Evolutionary conservation across 2,113 vertebrate species (phyloP).

Genomic region (Leptodactylus fuscus): DNA sequence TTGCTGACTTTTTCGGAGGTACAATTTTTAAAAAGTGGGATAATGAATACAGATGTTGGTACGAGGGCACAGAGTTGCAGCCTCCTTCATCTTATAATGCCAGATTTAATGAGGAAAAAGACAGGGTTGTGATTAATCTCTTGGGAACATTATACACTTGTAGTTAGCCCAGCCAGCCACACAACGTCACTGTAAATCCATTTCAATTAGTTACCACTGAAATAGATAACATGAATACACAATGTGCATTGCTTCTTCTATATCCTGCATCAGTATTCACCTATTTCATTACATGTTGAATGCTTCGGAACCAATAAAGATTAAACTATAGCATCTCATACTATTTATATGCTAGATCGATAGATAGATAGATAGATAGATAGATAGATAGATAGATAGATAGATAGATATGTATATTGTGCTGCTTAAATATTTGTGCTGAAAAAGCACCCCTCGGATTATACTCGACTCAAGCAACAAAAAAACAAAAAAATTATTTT

Average conservation of each 20-base stretch:
- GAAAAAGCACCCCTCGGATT: no score
- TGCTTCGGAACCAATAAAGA: no score
- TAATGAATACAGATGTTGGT: constrained; percentile 55
- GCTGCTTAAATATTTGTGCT: no score
- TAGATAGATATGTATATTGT: no score
- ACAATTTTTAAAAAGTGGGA: constrained; percentile 41
- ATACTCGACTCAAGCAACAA: no score
- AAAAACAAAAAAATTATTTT: no score
- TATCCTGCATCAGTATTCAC: no score
- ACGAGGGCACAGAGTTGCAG: constrained; percentile 44
- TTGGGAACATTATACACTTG: constrained; percentile 38
- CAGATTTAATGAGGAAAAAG: constrained; percentile 53
- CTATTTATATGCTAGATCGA: no score
- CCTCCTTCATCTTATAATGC: constrained; percentile 48
- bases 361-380: no score
- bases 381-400: no score
- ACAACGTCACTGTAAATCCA: constrained; percentile 51
- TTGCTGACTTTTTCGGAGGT: constrained; percentile 24
- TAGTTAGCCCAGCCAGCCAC: constrained; percentile 54
- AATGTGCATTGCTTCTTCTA: background rate
- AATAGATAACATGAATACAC: background rate
- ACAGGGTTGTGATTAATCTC: constrained; percentile 52
- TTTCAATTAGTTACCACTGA: background rate
- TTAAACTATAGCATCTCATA: no score
- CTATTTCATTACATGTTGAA: no score